Conservation (phyloP, 2,797 vertebrate genomes). For the Premnoplex brunnescens region DNA sequence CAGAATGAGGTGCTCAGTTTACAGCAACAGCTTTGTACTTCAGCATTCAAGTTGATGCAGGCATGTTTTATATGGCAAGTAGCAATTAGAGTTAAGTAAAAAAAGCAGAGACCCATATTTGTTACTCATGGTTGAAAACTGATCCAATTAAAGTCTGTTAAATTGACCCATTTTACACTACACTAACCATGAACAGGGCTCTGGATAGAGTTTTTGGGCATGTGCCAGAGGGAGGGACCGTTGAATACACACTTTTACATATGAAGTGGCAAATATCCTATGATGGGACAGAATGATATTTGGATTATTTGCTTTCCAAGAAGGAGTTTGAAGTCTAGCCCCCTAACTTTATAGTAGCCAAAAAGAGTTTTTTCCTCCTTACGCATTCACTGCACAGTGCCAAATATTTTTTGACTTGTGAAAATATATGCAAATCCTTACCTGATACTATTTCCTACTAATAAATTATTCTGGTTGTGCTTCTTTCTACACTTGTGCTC, state of each 20-base stretch:
- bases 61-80: neutral
- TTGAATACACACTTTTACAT: slow-evolving; percentile 30
- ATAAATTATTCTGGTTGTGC: neutral
- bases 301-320: neutral
- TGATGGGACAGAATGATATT: neutral
- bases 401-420: neutral
- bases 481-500: neutral
- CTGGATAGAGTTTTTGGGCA: slow-evolving; percentile 33
- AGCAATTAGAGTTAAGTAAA: slow-evolving; percentile 47
- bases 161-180: slow-evolving; percentile 62
- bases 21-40: slow-evolving; percentile 38
- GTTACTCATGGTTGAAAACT: slow-evolving; percentile 62
- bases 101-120: slow-evolving; percentile 52
- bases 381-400: neutral
- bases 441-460: neutral
- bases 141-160: slow-evolving; percentile 61
- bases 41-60: neutral
- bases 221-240: slow-evolving; percentile 30
- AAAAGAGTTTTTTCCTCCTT: neutral
- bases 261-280: slow-evolving; percentile 13
- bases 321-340: neutral
- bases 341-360: neutral
- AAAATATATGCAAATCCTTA: neutral
- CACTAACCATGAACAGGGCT: slow-evolving; percentile 44
- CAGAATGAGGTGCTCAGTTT: slow-evolving; percentile 34